Conservation (phyloP, 2,113 vertebrate species). For the Laticauda colubrina region DNA sequence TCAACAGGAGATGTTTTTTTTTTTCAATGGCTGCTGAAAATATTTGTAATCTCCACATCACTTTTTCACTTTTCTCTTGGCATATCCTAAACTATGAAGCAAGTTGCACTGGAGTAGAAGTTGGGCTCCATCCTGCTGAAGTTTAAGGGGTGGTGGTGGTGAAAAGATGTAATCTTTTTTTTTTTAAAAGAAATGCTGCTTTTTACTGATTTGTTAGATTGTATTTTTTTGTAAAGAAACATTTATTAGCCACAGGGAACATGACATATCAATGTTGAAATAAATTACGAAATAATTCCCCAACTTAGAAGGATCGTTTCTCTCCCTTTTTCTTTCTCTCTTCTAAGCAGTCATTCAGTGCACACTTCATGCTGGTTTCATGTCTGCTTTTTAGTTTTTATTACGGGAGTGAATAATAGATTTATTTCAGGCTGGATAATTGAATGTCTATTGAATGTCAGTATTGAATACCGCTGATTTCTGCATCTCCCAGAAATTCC, state of each 20-base stretch:
- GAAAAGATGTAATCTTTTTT: not conserved
- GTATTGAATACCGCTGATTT: not conserved
- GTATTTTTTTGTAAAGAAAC: not conserved
- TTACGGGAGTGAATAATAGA: not conserved
- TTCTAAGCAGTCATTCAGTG: not conserved
- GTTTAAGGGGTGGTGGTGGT: not conserved
- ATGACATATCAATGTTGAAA: not conserved
- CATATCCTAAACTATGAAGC: not conserved
- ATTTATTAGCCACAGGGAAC: not conserved
- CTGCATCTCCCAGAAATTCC: not conserved
- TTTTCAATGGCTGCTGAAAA: not conserved
- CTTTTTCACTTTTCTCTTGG: not conserved
- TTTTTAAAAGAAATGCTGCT: not conserved
- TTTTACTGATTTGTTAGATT: not conserved
- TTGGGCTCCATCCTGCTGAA: not conserved
- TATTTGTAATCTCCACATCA: not conserved
- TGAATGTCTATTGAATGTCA: not conserved
- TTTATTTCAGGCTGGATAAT: not conserved
- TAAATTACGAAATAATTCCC: not conserved
- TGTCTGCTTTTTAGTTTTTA: not conserved
- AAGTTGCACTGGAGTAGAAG: not conserved
- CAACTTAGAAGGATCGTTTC: not conserved
- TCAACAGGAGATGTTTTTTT: not conserved
- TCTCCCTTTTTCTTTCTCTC: not conserved
- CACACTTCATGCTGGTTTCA: not conserved